Conservation (phyloP, 2,113 vertebrate species). For the Genyomyrus donnyi region DNA sequence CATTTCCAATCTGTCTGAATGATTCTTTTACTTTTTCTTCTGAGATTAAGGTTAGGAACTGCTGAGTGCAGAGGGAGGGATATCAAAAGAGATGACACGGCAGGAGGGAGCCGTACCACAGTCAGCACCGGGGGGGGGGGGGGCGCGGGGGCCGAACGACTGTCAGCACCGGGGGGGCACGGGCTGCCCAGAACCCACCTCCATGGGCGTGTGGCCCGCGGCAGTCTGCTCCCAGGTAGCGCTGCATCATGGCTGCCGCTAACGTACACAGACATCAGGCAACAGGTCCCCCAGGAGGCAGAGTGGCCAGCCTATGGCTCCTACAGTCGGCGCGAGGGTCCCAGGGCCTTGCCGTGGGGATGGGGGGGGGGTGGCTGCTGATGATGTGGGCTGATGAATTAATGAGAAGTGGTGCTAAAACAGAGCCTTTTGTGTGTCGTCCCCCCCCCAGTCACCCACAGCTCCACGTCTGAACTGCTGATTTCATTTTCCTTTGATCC, state of each 20-base stretch:
- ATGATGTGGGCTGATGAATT: slow-evolving; percentile 47
- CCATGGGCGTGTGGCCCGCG: not conserved
- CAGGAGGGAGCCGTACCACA: not conserved
- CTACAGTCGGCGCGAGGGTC: not conserved
- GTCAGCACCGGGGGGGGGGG: not conserved
- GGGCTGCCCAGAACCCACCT: not conserved
- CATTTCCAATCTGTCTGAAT: not conserved
- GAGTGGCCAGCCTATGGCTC: not conserved
- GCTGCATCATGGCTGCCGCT: not conserved
- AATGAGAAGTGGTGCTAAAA: slow-evolving; percentile 45
- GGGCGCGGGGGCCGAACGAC: not conserved
- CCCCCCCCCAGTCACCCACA: not conserved
- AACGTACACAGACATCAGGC: not conserved
- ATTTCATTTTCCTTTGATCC: not conserved
- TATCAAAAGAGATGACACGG: not conserved
- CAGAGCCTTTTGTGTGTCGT: slow-evolving; percentile 32
- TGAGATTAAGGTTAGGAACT: not conserved
- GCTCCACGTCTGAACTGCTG: not conserved
- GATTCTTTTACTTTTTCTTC: not conserved
- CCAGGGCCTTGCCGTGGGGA: not conserved
- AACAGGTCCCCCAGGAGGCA: not conserved
- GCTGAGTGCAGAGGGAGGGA: not conserved
- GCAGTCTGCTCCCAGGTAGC: slow-evolving; percentile 23
- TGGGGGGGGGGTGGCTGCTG: slow-evolving; percentile 11
- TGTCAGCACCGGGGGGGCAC: too few species aligned